Evolutionary conservation across 2,888 invertebrate genomes (phyloP).

Genomic region (Caradrina clavipalpis): DNA sequence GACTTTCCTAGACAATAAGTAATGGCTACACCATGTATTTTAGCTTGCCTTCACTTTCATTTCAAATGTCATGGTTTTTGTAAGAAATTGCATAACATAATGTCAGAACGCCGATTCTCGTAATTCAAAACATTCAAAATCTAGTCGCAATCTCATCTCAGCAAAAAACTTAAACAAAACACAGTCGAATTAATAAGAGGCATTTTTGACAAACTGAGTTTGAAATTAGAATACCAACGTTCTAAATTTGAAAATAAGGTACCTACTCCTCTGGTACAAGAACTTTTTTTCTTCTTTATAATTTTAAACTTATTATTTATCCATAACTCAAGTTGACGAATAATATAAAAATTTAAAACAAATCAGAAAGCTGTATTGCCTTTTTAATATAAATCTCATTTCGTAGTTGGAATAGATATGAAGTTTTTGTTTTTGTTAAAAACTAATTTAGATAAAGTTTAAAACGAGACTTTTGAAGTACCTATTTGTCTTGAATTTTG

Average conservation of each 20-base stretch:
- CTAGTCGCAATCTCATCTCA: too few relatives aligned
- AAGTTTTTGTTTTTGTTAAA: slow-evolving; percentile 50
- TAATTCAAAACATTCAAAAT: too few relatives aligned
- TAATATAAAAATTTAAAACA: slow-evolving; percentile 1
- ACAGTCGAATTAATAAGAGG: too few relatives aligned
- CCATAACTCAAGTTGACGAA: neutral
- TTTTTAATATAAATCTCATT: slow-evolving; percentile 24
- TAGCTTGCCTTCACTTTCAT: slow-evolving; percentile 17
- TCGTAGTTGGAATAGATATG: slow-evolving; percentile 3
- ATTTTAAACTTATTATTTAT: neutral
- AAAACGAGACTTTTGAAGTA: slow-evolving; percentile 65
- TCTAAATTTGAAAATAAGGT: too few relatives aligned
- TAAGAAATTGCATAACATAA: neutral
- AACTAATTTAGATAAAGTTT: slow-evolving; percentile 72
- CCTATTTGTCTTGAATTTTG: slow-evolving; percentile 70
- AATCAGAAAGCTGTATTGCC: neutral
- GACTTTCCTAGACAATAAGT: slow-evolving; percentile 13
- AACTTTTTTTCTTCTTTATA: too few relatives aligned
- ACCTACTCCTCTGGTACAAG: too few relatives aligned
- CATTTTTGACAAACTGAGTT: too few relatives aligned
- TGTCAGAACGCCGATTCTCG: too few relatives aligned
- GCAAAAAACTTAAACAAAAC: too few relatives aligned
- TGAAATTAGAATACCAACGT: too few relatives aligned
- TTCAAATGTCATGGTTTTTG: slow-evolving; percentile 3
- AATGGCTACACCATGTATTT: neutral